Base-by-base conservation (phyloP, 2,797 vertebrate species). In the Myoxocephalus aenaeus region DNA sequence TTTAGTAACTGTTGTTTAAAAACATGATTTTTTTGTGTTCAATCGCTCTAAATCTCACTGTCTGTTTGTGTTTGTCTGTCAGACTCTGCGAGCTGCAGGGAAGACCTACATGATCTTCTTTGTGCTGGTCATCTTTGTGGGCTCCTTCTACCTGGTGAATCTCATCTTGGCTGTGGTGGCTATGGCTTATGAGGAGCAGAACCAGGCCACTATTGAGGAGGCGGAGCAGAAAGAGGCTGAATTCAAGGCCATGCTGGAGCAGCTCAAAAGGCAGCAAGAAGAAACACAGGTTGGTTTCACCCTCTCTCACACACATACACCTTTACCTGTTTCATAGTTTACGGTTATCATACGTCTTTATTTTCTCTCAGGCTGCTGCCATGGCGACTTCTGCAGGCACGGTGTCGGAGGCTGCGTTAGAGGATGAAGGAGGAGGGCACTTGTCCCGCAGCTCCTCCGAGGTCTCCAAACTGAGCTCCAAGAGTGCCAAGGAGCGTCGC, bases 41-140 rank as follows among this genome's bases (percentile, higher is more conserved):
- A 38, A 27, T 67, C 7, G 36, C 2, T 20, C 25, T 34, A 51
- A 32, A 67, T 76, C 18, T 66, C 14, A 50, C 42, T 10, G 53
- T 77, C 27, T 25, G 6, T 65, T 72, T 69, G 1, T 81, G 42
- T 77, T 50, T 84, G 7, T 72, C 7, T 66, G 69, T 51, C 89
- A 99, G 98, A 99, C 97, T n/a, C 93, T 99, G 69, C 92, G 98
- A 86, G 98, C 98, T 0, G 98, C 98, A 65, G 98, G 98, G 66
- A 99, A 99, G 93, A 99, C 98, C 27, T 99, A 99, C 93, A 99
- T 99, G 98, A 98, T 99, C 90, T 99, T 99, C 94, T 99, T 99
- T 27, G 97, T 99, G 86, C 90, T 99, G 93, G 98, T 99, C 90
- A 99, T 99, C 92, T 99, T 99, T 38, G 97, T 99, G 95, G 98